phyloP scores from a whole-genome alignment of 2,113 vertebrate species.

The Lepisosteus osseus region DNA sequence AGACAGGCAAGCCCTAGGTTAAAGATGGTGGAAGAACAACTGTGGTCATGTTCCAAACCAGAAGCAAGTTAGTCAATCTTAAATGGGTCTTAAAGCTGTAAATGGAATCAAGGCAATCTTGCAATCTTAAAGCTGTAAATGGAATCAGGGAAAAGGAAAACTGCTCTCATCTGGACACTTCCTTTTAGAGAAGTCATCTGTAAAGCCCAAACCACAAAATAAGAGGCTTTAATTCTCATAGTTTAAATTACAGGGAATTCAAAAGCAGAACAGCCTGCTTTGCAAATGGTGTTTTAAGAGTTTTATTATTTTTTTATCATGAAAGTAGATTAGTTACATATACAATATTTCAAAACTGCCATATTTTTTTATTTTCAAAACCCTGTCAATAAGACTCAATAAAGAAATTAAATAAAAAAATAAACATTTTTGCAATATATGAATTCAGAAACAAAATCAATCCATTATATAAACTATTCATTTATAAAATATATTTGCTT shows the following conservation, averaged over 20 bases:
- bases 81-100: too few species aligned
- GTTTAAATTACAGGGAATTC: slow-evolving; percentile 39
- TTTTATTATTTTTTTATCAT: slow-evolving; percentile 47
- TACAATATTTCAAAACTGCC: too few species aligned
- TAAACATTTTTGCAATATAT: too few species aligned
- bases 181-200: slow-evolving; percentile 49
- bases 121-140: too few species aligned
- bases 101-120: too few species aligned
- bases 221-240: slow-evolving; percentile 56
- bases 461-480: too few species aligned
- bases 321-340: too few species aligned
- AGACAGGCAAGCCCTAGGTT: slow-evolving; percentile 14
- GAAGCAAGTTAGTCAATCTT: slow-evolving; percentile 43
- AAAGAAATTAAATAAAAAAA: too few species aligned
- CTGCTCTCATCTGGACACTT: slow-evolving; percentile 20
- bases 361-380: too few species aligned
- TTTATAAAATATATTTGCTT: too few species aligned
- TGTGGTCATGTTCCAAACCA: slow-evolving; percentile 42
- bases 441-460: too few species aligned
- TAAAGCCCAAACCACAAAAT: slow-evolving; percentile 61
- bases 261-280: slow-evolving; percentile 52
- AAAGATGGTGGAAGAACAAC: slow-evolving; percentile 42
- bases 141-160: background rate
- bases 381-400: too few species aligned
- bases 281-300: slow-evolving; percentile 53